Percentiles rank a stretch among this genome's conserved stretches.
Evolutionary conservation across 1,140 invertebrate species (phyloP).

Genomic region (Centruroides sculpturatus): DNA sequence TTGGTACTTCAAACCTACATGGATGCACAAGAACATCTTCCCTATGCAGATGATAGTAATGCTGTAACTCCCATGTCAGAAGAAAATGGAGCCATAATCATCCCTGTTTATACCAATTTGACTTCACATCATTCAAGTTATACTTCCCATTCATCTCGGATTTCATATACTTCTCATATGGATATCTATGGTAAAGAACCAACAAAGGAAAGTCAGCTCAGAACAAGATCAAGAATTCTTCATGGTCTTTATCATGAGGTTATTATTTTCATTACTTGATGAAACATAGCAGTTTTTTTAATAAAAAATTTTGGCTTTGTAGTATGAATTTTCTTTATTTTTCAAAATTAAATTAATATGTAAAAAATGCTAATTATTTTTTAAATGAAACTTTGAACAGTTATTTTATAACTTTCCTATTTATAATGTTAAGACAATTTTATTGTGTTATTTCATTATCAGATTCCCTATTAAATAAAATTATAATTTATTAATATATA

Average conservation of each 20-base stretch:
- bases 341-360: too few relatives aligned
- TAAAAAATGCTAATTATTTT: too few relatives aligned
- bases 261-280: not conserved
- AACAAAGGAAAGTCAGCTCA: slow-evolving; percentile 69
- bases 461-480: too few relatives aligned
- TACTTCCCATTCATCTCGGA: slow-evolving; percentile 77
- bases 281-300: too few relatives aligned
- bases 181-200: slow-evolving; percentile 51
- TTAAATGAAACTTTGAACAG: too few relatives aligned
- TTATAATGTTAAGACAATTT: too few relatives aligned
- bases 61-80: slow-evolving; percentile 96
- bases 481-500: too few relatives aligned
- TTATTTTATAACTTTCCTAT: too few relatives aligned
- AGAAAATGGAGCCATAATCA: slow-evolving; percentile 86
- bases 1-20: slow-evolving; percentile 85
- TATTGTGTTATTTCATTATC: too few relatives aligned
- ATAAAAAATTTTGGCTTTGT: too few relatives aligned
- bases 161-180: slow-evolving; percentile 85
- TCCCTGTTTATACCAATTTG: slow-evolving; percentile 53
- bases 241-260: slow-evolving; percentile 21
- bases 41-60: slow-evolving; percentile 92
- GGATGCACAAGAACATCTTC: slow-evolving; percentile 89
- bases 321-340: too few relatives aligned
- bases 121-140: slow-evolving; percentile 79
- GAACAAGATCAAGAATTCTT: slow-evolving; percentile 43